Percentiles rank a stretch among this genome's conserved stretches.
Conservation (phyloP, 2,797 vertebrate species). For the Mycteria americana region DNA sequence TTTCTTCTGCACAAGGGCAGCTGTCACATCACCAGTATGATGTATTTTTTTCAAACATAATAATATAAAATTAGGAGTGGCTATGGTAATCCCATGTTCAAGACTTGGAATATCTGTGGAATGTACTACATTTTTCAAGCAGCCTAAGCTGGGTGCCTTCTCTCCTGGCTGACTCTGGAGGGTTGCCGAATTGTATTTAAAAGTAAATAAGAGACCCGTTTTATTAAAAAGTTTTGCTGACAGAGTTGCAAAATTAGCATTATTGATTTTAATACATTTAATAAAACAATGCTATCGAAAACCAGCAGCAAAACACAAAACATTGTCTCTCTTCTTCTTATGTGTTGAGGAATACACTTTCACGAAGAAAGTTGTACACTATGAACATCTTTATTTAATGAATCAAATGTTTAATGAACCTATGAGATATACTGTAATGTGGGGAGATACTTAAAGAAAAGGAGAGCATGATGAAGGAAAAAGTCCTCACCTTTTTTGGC, state of each 20-base stretch:
- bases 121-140: background rate
- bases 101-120: background rate
- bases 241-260: background rate
- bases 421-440: background rate
- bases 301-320: background rate
- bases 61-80: background rate
- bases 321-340: background rate
- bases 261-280: background rate
- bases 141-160: background rate
- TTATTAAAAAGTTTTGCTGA: background rate
- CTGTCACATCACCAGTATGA: background rate
- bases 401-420: background rate
- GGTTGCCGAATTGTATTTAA: background rate
- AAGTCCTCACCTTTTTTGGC: background rate
- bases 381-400: background rate
- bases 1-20: background rate
- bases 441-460: background rate
- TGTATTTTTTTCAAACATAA: background rate
- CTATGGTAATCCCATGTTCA: background rate
- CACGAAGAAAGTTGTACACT: background rate
- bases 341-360: background rate
- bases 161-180: background rate
- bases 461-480: background rate
- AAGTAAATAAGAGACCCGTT: background rate
- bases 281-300: background rate